Evolutionary conservation across 2,888 invertebrate genomes (phyloP).

Genomic region (Ophion obscuratus): DNA sequence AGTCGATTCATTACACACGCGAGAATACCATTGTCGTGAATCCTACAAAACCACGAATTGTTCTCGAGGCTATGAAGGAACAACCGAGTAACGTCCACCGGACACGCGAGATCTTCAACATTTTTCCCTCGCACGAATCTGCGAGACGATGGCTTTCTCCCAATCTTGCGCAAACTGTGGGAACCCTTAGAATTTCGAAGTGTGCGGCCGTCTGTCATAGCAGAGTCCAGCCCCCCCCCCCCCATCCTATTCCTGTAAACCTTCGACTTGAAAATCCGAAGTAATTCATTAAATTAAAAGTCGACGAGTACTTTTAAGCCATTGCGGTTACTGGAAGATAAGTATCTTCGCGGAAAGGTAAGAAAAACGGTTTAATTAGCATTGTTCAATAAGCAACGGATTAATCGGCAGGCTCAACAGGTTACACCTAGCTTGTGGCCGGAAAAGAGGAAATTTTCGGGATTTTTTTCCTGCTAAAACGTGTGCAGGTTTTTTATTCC

Average conservation of each 20-base stretch:
- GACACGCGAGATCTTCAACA: constrained; percentile 24
- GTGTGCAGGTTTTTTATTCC: too few relatives aligned
- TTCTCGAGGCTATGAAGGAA: constrained; percentile 20
- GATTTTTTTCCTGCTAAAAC: too few relatives aligned
- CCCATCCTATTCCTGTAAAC: neutral
- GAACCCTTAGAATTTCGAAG: neutral
- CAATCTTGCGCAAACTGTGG: neutral
- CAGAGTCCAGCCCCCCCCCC: too few relatives aligned
- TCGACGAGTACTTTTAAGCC: too few relatives aligned
- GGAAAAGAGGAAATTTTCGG: too few relatives aligned
- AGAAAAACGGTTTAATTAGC: neutral
- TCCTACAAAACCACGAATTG: constrained; percentile 62
- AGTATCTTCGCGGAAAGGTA: too few relatives aligned
- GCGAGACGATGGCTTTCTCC: neutral
- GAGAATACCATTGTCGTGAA: constrained; percentile 75
- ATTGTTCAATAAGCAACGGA: neutral
- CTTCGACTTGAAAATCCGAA: neutral
- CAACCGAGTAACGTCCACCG: constrained; percentile 11
- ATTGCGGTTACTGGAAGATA: too few relatives aligned
- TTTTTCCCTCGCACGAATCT: neutral
- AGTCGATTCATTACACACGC: constrained; percentile 69
- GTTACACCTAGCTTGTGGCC: too few relatives aligned
- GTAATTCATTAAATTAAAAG: too few relatives aligned
- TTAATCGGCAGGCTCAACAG: neutral
- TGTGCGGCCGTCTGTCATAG: neutral